Evolutionary conservation across 2,797 vertebrate genomes (phyloP).

Genomic region (Tinamus major): DNA sequence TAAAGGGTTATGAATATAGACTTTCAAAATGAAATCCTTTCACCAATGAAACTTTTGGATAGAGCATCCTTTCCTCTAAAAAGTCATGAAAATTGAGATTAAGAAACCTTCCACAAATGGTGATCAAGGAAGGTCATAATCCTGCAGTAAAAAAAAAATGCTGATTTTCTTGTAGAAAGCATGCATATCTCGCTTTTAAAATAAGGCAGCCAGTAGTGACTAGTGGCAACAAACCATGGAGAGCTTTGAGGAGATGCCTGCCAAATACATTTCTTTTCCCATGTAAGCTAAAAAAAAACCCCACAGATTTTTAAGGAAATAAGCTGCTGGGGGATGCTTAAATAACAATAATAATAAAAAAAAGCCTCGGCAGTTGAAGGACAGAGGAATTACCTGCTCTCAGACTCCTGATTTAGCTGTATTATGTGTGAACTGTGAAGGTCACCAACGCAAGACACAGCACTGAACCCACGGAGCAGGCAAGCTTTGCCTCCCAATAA

Average conservation of each 20-base stretch:
- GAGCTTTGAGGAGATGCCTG: neutral
- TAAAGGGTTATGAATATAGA: neutral
- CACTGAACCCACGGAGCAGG: neutral
- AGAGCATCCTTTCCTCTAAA: neutral
- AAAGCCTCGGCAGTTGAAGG: neutral
- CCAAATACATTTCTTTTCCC: neutral
- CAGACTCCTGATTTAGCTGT: neutral
- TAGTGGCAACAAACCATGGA: neutral
- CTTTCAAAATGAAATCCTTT: neutral
- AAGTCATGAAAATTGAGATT: neutral
- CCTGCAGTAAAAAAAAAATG: neutral
- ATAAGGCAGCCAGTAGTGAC: neutral
- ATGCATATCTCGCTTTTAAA: neutral
- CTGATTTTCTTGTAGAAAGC: neutral
- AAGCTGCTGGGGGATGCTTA: neutral
- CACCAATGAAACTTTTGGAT: neutral
- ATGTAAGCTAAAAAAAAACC: neutral
- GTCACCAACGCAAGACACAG: neutral
- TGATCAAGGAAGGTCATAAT: neutral
- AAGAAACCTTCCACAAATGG: neutral
- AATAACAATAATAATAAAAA: neutral
- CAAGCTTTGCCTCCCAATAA: neutral
- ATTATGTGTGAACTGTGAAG: conserved; percentile 18
- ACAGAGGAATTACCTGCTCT: neutral
- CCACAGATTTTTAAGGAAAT: conserved; percentile 7